Percentiles rank a stretch among this genome's conserved stretches.
phyloP scores from a whole-genome alignment of 1,140 invertebrate genomes.

The Drosophila nikananu region DNA sequence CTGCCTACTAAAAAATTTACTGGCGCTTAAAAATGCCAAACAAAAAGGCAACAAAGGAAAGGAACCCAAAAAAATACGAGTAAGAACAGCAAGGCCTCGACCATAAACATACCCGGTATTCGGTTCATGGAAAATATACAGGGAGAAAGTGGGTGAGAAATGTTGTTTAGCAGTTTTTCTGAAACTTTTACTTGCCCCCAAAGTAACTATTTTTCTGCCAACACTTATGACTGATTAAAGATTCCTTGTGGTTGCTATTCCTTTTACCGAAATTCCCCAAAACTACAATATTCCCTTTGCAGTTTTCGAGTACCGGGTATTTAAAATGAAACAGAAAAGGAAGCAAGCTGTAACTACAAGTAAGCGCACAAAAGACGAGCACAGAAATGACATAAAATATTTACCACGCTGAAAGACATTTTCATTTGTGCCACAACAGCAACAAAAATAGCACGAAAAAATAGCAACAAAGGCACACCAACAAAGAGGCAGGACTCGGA shows the following conservation, averaged over 20 bases:
- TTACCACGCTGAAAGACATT: slow-evolving; percentile 73
- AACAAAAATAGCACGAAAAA: slow-evolving; percentile 5
- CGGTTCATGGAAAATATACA: neutral
- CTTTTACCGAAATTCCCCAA: neutral
- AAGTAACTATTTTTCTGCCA: neutral
- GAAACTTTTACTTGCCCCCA: neutral
- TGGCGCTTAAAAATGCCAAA: slow-evolving; percentile 68
- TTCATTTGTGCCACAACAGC: slow-evolving; percentile 60
- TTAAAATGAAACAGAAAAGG: slow-evolving; percentile 2
- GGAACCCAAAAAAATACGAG: slow-evolving; percentile 5
- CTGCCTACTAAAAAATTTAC: slow-evolving; percentile 77
- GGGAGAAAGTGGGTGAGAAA: neutral
- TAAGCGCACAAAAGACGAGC: slow-evolving; percentile 37
- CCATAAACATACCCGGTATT: slow-evolving; percentile 6
- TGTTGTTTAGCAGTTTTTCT: neutral
- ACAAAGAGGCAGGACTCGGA: slow-evolving; percentile 17
- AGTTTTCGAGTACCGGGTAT: neutral
- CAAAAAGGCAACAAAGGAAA: slow-evolving; percentile 32
- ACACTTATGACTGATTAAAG: neutral
- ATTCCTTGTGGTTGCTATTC: too few relatives aligned
- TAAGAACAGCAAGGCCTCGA: slow-evolving; percentile 10
- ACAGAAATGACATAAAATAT: slow-evolving; percentile 69
- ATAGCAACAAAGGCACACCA: slow-evolving; percentile 16
- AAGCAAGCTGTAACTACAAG: slow-evolving; percentile 36
- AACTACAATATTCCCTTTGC: slow-evolving; percentile 7